A percentile compares a stretch with the other conserved stretches of the same genome.
Conservation (phyloP, 2,797 vertebrate genomes). For the Carapus acus region DNA sequence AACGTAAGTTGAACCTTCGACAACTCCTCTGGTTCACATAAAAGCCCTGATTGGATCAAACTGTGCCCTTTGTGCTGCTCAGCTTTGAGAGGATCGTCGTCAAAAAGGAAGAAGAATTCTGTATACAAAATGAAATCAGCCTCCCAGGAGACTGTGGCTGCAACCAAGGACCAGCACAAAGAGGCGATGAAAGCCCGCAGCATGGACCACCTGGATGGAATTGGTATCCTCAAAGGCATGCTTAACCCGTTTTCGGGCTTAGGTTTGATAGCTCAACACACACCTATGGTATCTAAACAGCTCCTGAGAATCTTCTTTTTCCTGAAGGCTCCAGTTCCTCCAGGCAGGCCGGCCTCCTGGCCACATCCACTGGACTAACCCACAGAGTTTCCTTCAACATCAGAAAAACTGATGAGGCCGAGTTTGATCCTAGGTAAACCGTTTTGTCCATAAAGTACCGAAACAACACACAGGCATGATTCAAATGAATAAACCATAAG, state of each 20-base stretch:
- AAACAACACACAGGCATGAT: too few species aligned
- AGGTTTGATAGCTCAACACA: too few species aligned
- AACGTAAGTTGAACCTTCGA: conserved; percentile 76
- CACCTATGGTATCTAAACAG: too few species aligned
- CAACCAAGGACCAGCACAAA: conserved; percentile 71
- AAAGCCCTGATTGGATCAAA: too few species aligned
- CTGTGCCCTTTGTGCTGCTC: background rate
- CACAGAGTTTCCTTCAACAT: conserved; percentile 37
- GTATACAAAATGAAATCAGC: conserved; percentile 76
- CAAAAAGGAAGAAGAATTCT: conserved; percentile 81
- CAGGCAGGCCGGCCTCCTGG: conserved; percentile 63
- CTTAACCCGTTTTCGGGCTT: too few species aligned
- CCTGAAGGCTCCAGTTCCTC: conserved; percentile 55
- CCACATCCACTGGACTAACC: conserved; percentile 15
- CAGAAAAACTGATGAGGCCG: conserved; percentile 22
- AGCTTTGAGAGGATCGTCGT: conserved; percentile 86
- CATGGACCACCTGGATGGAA: conserved; percentile 85
- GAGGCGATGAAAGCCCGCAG: conserved; percentile 83
- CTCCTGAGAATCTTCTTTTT: background rate
- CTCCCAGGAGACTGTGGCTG: conserved; percentile 85
- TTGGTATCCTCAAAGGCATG: conserved; percentile 60
- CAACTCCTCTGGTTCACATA: too few species aligned
- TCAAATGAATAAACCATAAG: too few species aligned
- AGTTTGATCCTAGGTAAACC: conserved; percentile 53
- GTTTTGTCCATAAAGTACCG: background rate